Base-by-base conservation (phyloP, 2,113 vertebrate genomes). In the Epinephelus moara region DNA sequence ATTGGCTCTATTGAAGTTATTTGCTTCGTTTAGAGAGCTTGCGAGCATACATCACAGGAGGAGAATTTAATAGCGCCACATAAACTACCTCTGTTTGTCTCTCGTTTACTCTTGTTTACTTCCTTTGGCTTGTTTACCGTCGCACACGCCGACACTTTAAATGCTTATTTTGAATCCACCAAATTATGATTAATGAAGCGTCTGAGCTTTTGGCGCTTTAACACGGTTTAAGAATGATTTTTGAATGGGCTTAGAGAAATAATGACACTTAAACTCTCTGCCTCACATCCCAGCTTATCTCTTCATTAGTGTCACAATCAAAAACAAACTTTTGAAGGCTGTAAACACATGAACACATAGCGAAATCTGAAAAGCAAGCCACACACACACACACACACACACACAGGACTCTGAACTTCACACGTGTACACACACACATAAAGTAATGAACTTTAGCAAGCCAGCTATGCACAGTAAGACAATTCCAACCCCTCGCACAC, bases 401-500 rank as follows among this genome's bases (percentile, higher is more conserved):
- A 72, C 70, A 71, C 62, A 42, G 1, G 14, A 49, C 76, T 78
- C 61, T 66, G 71, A 74, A 23, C 59, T 68, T 68, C 73, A 71
- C 80, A 80, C 70, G 76, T n/a, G 63, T 45, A 68, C 69, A 74
- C 78, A 74, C 78, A 77, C 74, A 66, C 74, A 59, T 18, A n/a
- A 56, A 52, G 71, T 68, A 33, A 77, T 88, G 84, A 87, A 89
- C 80, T 88, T 85, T 60, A 67, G 76, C 70, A 9, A 63, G 80
- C 74, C 87, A 75, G 84, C 87, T 57, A 25, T 59, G 77, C 85
- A 62, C 87, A 84, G 84, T 75, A 33, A 81, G 84, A 89, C 86
- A 84, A 85, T 84, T 79, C 84, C 76, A 92, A 77, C 63, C 84
- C 77, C 82, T 84, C 74, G 13, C 88, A 75, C 70, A 60, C 84